These are phyloP conservation scores for Australoheros scitulus DNA, from an alignment of 2,113 vertebrate genomes.

Conservation along the genomic window DNA sequence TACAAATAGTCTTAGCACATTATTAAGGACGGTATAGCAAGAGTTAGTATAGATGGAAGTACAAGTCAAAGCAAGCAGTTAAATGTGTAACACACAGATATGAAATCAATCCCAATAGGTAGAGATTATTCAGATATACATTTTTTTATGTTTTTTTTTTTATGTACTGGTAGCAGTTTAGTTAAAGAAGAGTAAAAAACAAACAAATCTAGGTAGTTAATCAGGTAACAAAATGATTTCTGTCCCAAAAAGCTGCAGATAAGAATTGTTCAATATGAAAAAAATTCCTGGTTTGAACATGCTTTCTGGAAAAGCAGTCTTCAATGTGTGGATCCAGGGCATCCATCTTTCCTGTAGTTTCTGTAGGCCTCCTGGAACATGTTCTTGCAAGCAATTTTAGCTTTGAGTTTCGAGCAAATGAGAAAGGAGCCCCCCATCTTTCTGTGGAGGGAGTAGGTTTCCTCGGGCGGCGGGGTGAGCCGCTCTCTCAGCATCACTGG, in stretches of 20 bases:
- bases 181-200: background rate
- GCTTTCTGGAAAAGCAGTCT: background rate
- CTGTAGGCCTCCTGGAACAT: constrained; percentile 90
- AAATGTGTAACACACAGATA: constrained; percentile 13
- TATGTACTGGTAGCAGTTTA: background rate
- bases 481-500: constrained; percentile 84
- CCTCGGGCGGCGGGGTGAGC: constrained; percentile 90
- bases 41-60: constrained; percentile 1
- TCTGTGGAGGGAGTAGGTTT: constrained; percentile 95
- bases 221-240: background rate
- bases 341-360: constrained; percentile 80
- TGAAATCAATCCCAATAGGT: background rate
- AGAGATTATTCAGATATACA: background rate
- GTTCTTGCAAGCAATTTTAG: constrained; percentile 86
- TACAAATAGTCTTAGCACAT: constrained; percentile 13
- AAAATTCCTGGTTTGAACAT: background rate
- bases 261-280: constrained; percentile 29
- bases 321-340: background rate
- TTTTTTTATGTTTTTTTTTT: background rate
- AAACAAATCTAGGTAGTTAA: background rate
- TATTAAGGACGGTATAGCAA: background rate
- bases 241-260: background rate
- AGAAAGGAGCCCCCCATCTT: constrained; percentile 99
- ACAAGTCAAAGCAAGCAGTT: background rate
- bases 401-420: constrained; percentile 94